Conservation (phyloP, 2,113 vertebrate genomes). For the Thymallus thymallus region DNA sequence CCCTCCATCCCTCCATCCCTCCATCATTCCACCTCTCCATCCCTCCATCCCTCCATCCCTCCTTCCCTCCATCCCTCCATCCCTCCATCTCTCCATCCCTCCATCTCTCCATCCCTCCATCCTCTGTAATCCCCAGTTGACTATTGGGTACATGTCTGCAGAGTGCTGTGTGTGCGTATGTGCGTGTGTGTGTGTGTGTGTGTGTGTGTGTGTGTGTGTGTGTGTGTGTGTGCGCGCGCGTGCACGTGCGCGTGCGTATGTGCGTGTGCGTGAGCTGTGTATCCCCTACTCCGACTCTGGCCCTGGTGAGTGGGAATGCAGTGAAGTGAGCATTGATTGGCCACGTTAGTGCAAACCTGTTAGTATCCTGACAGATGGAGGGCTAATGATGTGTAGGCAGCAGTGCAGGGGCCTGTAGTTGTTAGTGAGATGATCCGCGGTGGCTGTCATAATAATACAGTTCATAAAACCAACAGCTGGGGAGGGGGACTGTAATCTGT, state of each 20-base stretch:
- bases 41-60: constrained; percentile 3
- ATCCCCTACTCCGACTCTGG: background rate
- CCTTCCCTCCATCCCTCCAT: constrained; percentile 22
- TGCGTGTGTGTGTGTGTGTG: background rate
- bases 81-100: constrained; percentile 20
- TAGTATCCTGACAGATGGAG: constrained; percentile 67
- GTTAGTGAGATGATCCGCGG: constrained; percentile 61
- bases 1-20: constrained; percentile 33
- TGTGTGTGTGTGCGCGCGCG: constrained; percentile 12
- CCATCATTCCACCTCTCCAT: constrained; percentile 33
- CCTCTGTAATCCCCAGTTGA: constrained; percentile 56
- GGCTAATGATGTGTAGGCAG: constrained; percentile 68
- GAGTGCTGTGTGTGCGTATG: background rate
- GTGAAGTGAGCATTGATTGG: constrained; percentile 54
- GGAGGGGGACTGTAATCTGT: background rate
- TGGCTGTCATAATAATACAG: constrained; percentile 71
- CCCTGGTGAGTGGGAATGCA: constrained; percentile 47
- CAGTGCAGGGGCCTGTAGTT: constrained; percentile 59
- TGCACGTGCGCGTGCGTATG: too few relatives aligned
- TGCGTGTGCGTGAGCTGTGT: background rate
- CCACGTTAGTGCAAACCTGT: constrained; percentile 64
- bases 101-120: constrained; percentile 33
- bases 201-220: background rate
- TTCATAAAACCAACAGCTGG: constrained; percentile 62
- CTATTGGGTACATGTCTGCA: constrained; percentile 29